phyloP scores from a whole-genome alignment of 2,113 vertebrate species.

The Sus scrofa region DNA sequence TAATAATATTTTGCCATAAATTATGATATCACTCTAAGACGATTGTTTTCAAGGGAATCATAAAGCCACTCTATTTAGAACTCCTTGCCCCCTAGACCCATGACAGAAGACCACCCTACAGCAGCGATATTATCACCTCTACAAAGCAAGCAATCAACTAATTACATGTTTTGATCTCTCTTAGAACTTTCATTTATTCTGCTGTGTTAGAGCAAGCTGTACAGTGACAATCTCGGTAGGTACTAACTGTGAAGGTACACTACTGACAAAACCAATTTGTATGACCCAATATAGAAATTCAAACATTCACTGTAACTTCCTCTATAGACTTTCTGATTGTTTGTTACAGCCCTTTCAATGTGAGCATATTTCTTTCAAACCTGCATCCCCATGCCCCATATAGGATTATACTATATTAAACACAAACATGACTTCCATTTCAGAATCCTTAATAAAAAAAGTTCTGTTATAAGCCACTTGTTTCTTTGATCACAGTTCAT shows the following conservation, averaged over 20 bases:
- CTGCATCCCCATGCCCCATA: background rate
- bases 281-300: background rate
- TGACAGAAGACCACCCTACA: conserved; percentile 39
- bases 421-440: conserved; percentile 1
- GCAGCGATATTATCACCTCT: background rate
- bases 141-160: conserved; percentile 70
- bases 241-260: background rate
- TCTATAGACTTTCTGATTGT: background rate
- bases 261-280: background rate
- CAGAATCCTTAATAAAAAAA: conserved; percentile 8
- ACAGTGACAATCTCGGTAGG: background rate
- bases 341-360: background rate
- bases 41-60: background rate
- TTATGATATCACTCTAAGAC: conserved; percentile 42
- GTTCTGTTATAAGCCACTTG: conserved; percentile 46
- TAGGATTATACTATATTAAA: conserved; percentile 1
- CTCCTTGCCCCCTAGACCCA: background rate
- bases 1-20: conserved; percentile 15
- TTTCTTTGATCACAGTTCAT: conserved; percentile 34
- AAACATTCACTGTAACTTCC: background rate
- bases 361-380: conserved; percentile 18
- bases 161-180: conserved; percentile 61
- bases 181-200: conserved; percentile 54
- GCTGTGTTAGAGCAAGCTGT: background rate
- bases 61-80: background rate